Evolutionary conservation across 2,888 invertebrate genomes (phyloP), one percentile per base, ranked within the genome.

Genomic region (Chrysotoxum bicinctum): DNA sequence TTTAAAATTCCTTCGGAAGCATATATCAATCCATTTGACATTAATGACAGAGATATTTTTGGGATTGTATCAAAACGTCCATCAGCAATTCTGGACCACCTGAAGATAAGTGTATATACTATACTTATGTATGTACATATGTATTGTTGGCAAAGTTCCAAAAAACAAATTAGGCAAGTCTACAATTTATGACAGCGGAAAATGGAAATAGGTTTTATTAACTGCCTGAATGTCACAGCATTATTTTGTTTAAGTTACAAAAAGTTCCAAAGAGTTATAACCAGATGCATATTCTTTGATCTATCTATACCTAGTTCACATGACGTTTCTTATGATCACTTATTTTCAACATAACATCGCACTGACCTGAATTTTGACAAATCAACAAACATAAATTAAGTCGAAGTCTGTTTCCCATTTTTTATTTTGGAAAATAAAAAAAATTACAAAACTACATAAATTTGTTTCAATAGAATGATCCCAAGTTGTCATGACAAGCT

Each of bases 401-500:
- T 50, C 45, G 40, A 56, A 70, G 37, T 50, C 52, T 43, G 52
- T 58, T 70, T 37, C 12, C 7, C 21, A 21, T 21, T 75, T 56
- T 16, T 19, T 32, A 12, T 10, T n/a, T 14, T 7, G 14, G 16
- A 48, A 64, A 45, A 32, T 1, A 45, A 8, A 66, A 32, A 16
- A 32, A 50, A 50, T 50, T 35, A 64, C 48, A 58, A 52, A 50
- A 52, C 48, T 64, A 35, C 77, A 82, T 82, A 83, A 78, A 73
- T 83, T 54, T 56, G 19, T 12, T 21, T 54, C 26, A 60, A 52
- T 50, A 45, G 37, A 30, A 50, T 60, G 32, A 66, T 48, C 48
- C 60, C 21, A 48, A 70, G 60, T 66, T 72, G 72, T 77, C 70
- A 56, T 56, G 76, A 58, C 32, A 70, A 58, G 48, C 52, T 43